These are phyloP conservation scores for Petrophora chlorosata DNA, from an alignment of 2,888 invertebrate genomes.

Conservation along the genomic window DNA sequence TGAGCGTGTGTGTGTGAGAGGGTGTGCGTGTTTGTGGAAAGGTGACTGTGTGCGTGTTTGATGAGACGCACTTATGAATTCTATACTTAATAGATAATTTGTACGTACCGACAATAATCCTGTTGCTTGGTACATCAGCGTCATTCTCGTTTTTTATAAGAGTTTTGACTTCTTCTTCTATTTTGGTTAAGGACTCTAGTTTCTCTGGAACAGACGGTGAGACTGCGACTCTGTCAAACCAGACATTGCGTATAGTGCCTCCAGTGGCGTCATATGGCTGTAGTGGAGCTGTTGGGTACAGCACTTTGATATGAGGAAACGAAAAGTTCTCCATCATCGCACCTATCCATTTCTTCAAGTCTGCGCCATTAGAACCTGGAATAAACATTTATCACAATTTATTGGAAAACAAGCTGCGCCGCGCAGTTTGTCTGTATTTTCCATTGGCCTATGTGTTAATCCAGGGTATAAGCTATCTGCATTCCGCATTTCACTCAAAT, in stretches of 20 bases:
- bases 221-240: conserved; percentile 91
- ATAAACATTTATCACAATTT: conserved; percentile 15
- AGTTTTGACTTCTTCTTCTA: conserved; percentile 79
- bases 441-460: too few relatives aligned
- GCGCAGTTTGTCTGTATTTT: too few relatives aligned
- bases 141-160: conserved; percentile 87
- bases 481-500: too few relatives aligned
- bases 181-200: conserved; percentile 82
- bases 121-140: conserved; percentile 86
- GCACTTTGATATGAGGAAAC: conserved; percentile 89
- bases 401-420: too few relatives aligned
- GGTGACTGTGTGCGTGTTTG: too few relatives aligned
- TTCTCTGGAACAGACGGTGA: conserved; percentile 85
- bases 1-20: too few relatives aligned
- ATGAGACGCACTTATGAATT: too few relatives aligned
- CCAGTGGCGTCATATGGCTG: conserved; percentile 87
- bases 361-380: conserved; percentile 64
- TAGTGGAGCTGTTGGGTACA: conserved; percentile 91
- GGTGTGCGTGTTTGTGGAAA: too few relatives aligned
- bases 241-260: conserved; percentile 87
- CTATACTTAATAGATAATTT: too few relatives aligned
- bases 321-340: conserved; percentile 61
- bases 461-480: too few relatives aligned
- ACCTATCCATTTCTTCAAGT: conserved; percentile 68
- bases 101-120: conserved; percentile 87